These are phyloP conservation scores for Andrena praecox DNA, from an alignment of 2,888 invertebrate genomes.

Conservation along the genomic window DNA sequence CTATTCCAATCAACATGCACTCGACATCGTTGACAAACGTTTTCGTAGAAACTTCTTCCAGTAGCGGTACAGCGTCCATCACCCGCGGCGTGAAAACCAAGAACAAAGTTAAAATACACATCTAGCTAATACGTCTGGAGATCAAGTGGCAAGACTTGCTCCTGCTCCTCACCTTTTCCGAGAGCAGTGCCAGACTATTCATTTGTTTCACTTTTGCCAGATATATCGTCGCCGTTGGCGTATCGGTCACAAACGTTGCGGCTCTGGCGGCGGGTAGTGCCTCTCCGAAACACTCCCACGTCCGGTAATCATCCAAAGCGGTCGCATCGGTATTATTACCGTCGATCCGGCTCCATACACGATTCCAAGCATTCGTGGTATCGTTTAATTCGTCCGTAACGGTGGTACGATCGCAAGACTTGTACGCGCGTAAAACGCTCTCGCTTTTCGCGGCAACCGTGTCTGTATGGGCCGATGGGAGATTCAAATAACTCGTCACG, in stretches of 20 bases:
- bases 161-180: constrained; percentile 59
- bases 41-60: constrained; percentile 70
- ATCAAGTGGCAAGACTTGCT: too few relatives aligned
- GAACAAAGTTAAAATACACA: constrained; percentile 3
- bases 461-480: constrained; percentile 1
- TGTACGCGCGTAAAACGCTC: constrained; percentile 2
- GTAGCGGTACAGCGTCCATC: constrained; percentile 58
- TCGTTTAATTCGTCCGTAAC: constrained; percentile 30
- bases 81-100: constrained; percentile 28
- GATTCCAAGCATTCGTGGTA: constrained; percentile 30
- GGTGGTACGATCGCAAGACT: constrained; percentile 12
- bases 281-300: constrained; percentile 81
- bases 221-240: constrained; percentile 74
- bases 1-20: constrained; percentile 80
- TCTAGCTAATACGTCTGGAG: background rate
- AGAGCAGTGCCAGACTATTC: constrained; percentile 67
- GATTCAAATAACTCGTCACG: constrained; percentile 6
- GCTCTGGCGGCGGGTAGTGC: constrained; percentile 71
- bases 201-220: constrained; percentile 76
- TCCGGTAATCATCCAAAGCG: constrained; percentile 66
- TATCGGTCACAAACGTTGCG: constrained; percentile 76
- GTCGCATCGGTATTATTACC: constrained; percentile 10
- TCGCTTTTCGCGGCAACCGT: constrained; percentile 6
- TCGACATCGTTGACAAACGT: constrained; percentile 78
- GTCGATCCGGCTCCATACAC: constrained; percentile 69